Evolutionary conservation across 2,797 vertebrate species (phyloP).

Genomic region (Manis javanica): DNA sequence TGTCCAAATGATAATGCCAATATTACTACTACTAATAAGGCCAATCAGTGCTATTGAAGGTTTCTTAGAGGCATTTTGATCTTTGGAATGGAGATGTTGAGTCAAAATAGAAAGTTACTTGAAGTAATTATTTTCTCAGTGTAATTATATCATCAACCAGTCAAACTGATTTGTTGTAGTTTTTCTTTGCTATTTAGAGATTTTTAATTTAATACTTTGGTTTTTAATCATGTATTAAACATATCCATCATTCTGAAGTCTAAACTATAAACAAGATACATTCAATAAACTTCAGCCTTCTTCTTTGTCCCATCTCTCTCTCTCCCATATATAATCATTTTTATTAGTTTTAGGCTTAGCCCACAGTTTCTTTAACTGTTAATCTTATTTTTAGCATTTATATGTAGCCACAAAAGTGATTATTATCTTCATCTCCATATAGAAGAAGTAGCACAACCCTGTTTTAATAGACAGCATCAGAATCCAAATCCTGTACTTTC

Average conservation of each 20-base stretch:
- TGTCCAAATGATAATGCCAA: neutral
- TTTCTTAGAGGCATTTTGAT: neutral
- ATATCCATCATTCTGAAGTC: neutral
- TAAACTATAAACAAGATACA: neutral
- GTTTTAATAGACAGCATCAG: fast-evolving
- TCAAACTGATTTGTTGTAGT: neutral
- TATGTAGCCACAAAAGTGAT: neutral
- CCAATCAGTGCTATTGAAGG: neutral
- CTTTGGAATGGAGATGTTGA: neutral
- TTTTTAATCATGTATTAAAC: neutral
- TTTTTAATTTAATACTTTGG: neutral
- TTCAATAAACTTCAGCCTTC: neutral
- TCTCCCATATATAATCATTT: neutral
- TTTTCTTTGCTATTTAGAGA: neutral
- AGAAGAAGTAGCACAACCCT: neutral
- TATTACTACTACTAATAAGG: neutral
- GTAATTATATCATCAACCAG: neutral
- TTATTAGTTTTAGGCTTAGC: neutral
- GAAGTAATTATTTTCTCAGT: neutral
- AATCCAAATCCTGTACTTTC: neutral
- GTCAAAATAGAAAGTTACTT: neutral
- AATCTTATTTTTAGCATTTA: neutral
- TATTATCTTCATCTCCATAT: neutral
- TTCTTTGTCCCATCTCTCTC: neutral
- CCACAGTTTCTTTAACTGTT: neutral